phyloP scores from a whole-genome alignment of 1,140 invertebrate genomes.

The Drosophila parabipectinata region DNA sequence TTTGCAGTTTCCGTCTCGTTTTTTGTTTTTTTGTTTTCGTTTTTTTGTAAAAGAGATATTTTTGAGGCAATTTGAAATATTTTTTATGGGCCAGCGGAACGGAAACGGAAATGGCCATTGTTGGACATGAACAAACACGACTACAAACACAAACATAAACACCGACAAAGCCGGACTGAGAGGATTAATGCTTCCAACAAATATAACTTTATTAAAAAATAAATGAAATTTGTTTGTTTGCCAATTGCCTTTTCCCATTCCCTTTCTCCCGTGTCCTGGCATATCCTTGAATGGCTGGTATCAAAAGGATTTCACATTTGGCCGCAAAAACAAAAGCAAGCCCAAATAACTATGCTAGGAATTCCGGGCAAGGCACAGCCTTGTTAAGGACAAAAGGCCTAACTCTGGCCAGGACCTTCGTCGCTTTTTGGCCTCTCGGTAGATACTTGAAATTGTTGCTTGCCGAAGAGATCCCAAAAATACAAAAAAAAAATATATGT shows the following conservation, averaged over 20 bases:
- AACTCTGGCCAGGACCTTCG: constrained; percentile 24
- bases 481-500: neutral
- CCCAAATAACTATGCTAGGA: constrained; percentile 65
- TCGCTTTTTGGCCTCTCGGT: neutral
- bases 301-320: constrained; percentile 56
- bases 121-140: constrained; percentile 72
- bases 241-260: neutral
- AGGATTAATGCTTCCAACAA: constrained; percentile 77
- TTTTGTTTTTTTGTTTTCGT: constrained; percentile 28
- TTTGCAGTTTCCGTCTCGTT: constrained; percentile 68
- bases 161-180: constrained; percentile 13
- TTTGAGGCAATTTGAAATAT: constrained; percentile 71
- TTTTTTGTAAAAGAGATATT: constrained; percentile 8
- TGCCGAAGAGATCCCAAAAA: constrained; percentile 15
- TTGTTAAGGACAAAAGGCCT: constrained; percentile 40
- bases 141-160: constrained; percentile 16
- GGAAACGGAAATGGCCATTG: constrained; percentile 77
- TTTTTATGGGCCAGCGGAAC: constrained; percentile 41
- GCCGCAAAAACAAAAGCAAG: constrained; percentile 55
- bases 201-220: constrained; percentile 83
- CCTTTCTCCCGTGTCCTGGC: neutral
- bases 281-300: constrained; percentile 27
- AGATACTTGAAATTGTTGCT: constrained; percentile 69
- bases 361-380: constrained; percentile 32
- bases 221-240: constrained; percentile 73